These are phyloP conservation scores for Phyllopteryx taeniolatus DNA, from an alignment of 2,113 vertebrate species.

Conservation along the genomic window DNA sequence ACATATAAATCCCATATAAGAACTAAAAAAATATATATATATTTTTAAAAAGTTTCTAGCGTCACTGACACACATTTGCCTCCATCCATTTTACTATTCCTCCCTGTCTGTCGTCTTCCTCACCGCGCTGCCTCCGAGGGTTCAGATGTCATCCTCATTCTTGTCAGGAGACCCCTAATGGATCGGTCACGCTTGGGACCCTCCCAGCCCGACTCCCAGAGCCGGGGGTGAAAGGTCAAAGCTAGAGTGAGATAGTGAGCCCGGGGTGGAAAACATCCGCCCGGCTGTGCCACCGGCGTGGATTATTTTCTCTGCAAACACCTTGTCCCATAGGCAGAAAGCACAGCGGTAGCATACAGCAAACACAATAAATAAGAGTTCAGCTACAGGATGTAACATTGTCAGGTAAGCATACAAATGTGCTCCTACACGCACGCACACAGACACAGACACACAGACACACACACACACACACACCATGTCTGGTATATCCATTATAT, in stretches of 20 bases:
- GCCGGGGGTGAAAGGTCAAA: constrained; percentile 44
- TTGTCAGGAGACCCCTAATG: constrained; percentile 70
- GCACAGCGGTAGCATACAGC: constrained; percentile 56
- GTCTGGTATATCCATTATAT: constrained; percentile 66
- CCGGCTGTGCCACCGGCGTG: constrained; percentile 42
- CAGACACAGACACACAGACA: constrained; percentile 11
- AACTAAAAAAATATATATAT: no score
- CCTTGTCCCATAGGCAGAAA: constrained; percentile 19
- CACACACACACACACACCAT: constrained; percentile 13
- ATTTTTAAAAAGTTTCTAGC: no score
- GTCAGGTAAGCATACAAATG: constrained; percentile 50
- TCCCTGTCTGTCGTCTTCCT: constrained; percentile 32
- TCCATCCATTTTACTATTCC: neutral
- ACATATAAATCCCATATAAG: no score
- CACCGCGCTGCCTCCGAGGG: constrained; percentile 55
- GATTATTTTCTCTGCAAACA: constrained; percentile 69
- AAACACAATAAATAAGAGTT: constrained; percentile 63
- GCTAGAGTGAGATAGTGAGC: constrained; percentile 53
- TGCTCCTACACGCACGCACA: constrained; percentile 15
- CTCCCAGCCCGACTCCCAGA: constrained; percentile 62
- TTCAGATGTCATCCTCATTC: constrained; percentile 76
- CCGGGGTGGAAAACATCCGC: constrained; percentile 46
- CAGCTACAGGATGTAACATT: constrained; percentile 53
- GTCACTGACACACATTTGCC: neutral
- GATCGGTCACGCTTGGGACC: constrained; percentile 65